A percentile compares a stretch with the other conserved stretches of the same genome.
Evolutionary conservation across 2,797 vertebrate genomes (phyloP).

Genomic region (Protonibea diacanthus): DNA sequence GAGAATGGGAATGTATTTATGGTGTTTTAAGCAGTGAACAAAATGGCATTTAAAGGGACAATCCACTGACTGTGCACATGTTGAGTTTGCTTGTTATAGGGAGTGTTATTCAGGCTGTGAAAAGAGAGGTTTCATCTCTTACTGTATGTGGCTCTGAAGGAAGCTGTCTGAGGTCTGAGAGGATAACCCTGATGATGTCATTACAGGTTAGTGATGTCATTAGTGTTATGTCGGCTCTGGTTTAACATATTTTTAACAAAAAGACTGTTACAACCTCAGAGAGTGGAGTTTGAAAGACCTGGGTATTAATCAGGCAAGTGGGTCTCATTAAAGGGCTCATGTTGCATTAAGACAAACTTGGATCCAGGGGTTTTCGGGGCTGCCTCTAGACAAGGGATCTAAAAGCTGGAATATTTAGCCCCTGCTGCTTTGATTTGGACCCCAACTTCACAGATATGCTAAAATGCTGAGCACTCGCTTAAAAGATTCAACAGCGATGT

Average conservation of each 20-base stretch:
- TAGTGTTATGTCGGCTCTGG: not conserved
- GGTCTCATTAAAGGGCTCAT: not conserved
- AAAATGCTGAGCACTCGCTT: not conserved
- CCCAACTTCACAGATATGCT: not conserved
- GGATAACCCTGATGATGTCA: too few species aligned
- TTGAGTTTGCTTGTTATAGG: not conserved
- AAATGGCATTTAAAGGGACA: not conserved
- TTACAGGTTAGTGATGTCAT: not conserved
- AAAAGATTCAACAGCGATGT: not conserved
- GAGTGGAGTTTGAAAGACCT: not conserved
- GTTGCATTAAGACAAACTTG: not conserved
- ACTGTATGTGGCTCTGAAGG: not conserved
- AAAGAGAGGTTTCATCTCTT: not conserved
- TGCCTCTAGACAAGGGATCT: not conserved
- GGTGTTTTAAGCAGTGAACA: not conserved
- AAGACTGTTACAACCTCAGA: not conserved
- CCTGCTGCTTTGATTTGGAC: not conserved
- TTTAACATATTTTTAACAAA: not conserved
- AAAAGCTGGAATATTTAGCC: not conserved
- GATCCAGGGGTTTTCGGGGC: not conserved
- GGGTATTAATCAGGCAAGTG: not conserved
- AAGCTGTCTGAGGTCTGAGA: not conserved
- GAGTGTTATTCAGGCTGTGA: too few species aligned
- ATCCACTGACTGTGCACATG: not conserved
- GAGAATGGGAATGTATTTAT: not conserved